phyloP scores from a whole-genome alignment of 2,113 vertebrate species.

The Chauna torquata region DNA sequence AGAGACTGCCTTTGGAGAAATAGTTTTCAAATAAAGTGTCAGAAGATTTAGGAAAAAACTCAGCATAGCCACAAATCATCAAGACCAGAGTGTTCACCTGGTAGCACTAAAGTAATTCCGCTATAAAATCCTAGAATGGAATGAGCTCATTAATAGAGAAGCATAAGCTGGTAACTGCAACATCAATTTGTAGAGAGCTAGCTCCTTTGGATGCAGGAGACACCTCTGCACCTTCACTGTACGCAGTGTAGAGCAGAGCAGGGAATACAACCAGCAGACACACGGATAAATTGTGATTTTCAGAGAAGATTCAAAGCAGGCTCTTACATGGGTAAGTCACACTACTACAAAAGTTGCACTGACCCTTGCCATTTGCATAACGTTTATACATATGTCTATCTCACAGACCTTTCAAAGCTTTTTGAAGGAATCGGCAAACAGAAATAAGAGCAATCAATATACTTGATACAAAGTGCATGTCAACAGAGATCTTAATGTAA shows the following conservation, averaged over 20 bases:
- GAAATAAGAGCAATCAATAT: neutral
- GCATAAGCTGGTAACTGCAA: neutral
- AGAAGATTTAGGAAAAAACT: neutral
- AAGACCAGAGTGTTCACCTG: neutral
- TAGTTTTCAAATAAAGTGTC: neutral
- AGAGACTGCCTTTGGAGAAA: neutral
- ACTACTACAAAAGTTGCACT: neutral
- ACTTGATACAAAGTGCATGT: accelerated
- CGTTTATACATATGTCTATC: too few relatives aligned
- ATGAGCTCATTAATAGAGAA: neutral
- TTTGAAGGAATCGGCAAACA: neutral
- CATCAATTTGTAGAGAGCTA: neutral
- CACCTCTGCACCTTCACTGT: neutral
- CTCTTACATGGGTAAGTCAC: neutral
- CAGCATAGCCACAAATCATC: neutral
- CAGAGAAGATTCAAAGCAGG: neutral
- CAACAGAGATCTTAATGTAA: accelerated
- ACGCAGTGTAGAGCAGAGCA: neutral
- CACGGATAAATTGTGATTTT: neutral
- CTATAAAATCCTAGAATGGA: neutral
- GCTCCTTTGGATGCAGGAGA: neutral
- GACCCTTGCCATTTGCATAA: neutral
- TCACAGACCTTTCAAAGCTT: neutral
- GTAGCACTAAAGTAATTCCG: neutral
- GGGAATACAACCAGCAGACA: neutral